Evolutionary conservation across 2,797 vertebrate species (phyloP), one percentile per base, ranked within the genome.

Genomic region (Neomorphus geoffroyi): DNA sequence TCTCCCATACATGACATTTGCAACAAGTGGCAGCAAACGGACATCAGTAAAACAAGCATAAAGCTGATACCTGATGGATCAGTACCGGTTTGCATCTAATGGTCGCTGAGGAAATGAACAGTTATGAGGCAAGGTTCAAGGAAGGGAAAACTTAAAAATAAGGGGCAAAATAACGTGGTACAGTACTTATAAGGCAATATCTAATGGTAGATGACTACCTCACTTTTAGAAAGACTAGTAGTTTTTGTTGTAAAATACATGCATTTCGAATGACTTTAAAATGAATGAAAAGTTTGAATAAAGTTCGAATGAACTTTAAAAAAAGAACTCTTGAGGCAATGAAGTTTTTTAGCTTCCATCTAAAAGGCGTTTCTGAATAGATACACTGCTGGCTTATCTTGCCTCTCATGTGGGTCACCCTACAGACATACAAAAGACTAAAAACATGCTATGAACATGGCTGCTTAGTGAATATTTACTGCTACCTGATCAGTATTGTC

Each of bases 321-420:
- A 13, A 15, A 11, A 11, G 16, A 66, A 62, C 32, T 43, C 57
- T 50, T 19, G 33, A 50, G n/a, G 51, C 18, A 60, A 39, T 10
- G 7, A 51, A 18, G 30, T 22, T 71, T 39, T 66, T 54, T 32
- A 37, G 43, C 53, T 73, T 74, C 51, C 35, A 46, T 11, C 43
- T 41, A 56, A 77, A 58, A 65, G 33, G 11, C 1, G 1, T 41
- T 58, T 43, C 50, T 53, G 41, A 57, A 32, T 6, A 51, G 43
- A 24, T 2, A 3, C 12, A 30, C 17, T 51, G 48, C n/a, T 41
- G n/a, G 21, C 3, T 53, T 46, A 53, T 41, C n/a, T 48, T 56
- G 69, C 41, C 24, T n/a, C n/a, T 39, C 51, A 35, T 3, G 3
- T 3, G 12, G 53, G 18, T 28, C 51, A 22, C 0, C 0, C 50